Base-by-base conservation (phyloP, 92 coral and sea anemone species). In the Palythoa grandiflora region DNA sequence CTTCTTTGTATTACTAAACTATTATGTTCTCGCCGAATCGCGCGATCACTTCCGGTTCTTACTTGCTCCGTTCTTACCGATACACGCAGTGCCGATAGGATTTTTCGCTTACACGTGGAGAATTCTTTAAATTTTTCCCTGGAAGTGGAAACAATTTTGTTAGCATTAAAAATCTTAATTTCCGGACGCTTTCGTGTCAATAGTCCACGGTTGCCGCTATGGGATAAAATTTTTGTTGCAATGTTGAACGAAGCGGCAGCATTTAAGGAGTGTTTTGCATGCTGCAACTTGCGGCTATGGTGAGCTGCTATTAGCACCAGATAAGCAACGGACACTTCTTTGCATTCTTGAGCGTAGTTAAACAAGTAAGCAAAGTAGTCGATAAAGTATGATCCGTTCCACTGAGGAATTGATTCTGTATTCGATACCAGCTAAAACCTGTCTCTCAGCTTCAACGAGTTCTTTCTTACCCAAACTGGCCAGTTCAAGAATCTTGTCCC, bases 131-230 rank as follows among this genome's bases (percentile, higher is more conserved):
- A 28, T 28, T 28, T 28, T 28, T 28, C 72, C 37, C 39, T 79
- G 2, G 84, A 60, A 19, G 0, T 38, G 17, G 72, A 16, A 4
- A 48, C 7, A 38, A 79, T 17, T 38, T 60, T 79, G 19, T 38
- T 60, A 1, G 72, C 52, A 5, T 39, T 79, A 44, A 79, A 60
- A 73, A 79, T 59, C 6, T 79, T 79, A 35, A 79, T 37, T 5
- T 57, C 84, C 10, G 84, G n/a, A 2, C 84, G 71, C 19, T 79
- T 79, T 38, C 73, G 72, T 65, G 60, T 61, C 37, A 79, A 44
- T 6, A 54, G 72, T 38, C 73, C 84, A 3, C 84, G 71, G 10
- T 54, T 60, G 20, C 84, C 84, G 19, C 55, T 13, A 20, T 60
- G 66, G 6, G 84, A 73, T 1, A 20, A 17, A 60, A 79, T 60